Base-by-base conservation (phyloP, 2,113 vertebrate genomes). In the Bagarius yarrelli region DNA sequence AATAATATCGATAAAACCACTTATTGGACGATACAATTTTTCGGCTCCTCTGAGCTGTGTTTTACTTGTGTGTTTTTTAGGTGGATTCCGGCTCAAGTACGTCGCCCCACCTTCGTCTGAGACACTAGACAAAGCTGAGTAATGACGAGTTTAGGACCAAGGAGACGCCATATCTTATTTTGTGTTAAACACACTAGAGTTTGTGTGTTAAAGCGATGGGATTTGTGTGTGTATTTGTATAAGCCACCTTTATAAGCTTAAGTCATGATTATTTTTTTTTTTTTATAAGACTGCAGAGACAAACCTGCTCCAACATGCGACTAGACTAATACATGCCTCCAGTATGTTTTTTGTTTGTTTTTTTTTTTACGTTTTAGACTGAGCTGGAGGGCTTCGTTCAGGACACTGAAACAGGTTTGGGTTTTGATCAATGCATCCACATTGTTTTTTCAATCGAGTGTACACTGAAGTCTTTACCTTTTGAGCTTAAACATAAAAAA, bases 51-150 rank as follows among this genome's bases (percentile, higher is more conserved):
- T 75, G 60, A 60, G 78, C 78, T 25, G 61, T 75, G 70, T 70
- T 52, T 77, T 55, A 55, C 47, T 71, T 78, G 55, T 78, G 63
- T 76, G 52, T 71, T 78, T 87, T 87, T 73, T 84, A 90, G 95
- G 95, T 94, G 94, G 94, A 91, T 96, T 94, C 94, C 95, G 95
- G 92, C 94, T 96, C 92, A 96, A 95, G 92, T 95, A 93, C 90
- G 93, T 94, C 88, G 91, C 92, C 91, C 93, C 94, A 90, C 93
- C 91, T 90, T 92, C 94, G 90, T 93, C 94, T 90, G 95, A 96
- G 89, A 89, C 94, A 88, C 92, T 95, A 93, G 95, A 96, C 91
- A 95, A 95, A 93, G 92, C 93, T 89, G 95, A 95, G 90, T 95
- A 94, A 96, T 90, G 88, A 66, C 84, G 91, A 91, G 93, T 92